phyloP scores from a whole-genome alignment of 2,888 invertebrate species.

The Exephanes ischioxanthus region DNA sequence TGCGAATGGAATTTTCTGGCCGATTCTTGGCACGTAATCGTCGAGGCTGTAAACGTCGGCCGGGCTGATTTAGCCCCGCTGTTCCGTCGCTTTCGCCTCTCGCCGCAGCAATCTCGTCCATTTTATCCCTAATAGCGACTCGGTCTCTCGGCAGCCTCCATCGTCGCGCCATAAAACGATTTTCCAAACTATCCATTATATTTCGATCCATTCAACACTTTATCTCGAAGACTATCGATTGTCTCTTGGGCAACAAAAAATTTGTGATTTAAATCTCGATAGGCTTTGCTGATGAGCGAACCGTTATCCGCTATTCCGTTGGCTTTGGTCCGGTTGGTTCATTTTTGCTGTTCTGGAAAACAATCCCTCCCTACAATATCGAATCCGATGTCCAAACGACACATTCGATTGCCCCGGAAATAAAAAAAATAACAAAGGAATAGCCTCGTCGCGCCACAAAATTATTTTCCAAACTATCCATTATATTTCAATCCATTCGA shows the following conservation, averaged over 20 bases:
- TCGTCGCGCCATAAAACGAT: slow-evolving; percentile 37
- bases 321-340: neutral
- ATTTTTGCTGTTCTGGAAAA: neutral
- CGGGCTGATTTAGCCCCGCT: slow-evolving; percentile 71
- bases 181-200: slow-evolving; percentile 58
- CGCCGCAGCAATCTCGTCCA: slow-evolving; percentile 72
- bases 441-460: no score
- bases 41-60: slow-evolving; percentile 76
- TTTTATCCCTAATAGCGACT: slow-evolving; percentile 76
- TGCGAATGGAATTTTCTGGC: slow-evolving; percentile 72
- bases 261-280: slow-evolving; percentile 54
- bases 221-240: slow-evolving; percentile 58
- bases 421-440: no score
- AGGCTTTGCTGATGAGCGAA: slow-evolving; percentile 41
- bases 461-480: no score
- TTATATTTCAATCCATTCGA: no score
- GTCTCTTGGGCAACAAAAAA: slow-evolving; percentile 48
- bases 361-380: neutral
- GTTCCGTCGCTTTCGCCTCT: slow-evolving; percentile 70
- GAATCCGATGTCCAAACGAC: neutral
- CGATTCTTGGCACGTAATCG: slow-evolving; percentile 71
- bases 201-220: slow-evolving; percentile 56
- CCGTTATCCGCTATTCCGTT: neutral
- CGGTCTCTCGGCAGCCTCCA: slow-evolving; percentile 52
- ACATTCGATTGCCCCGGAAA: no score